These are phyloP conservation scores for Montipora capitata DNA, from an alignment of 92 coral and sea anemone species.

Conservation along the genomic window DNA sequence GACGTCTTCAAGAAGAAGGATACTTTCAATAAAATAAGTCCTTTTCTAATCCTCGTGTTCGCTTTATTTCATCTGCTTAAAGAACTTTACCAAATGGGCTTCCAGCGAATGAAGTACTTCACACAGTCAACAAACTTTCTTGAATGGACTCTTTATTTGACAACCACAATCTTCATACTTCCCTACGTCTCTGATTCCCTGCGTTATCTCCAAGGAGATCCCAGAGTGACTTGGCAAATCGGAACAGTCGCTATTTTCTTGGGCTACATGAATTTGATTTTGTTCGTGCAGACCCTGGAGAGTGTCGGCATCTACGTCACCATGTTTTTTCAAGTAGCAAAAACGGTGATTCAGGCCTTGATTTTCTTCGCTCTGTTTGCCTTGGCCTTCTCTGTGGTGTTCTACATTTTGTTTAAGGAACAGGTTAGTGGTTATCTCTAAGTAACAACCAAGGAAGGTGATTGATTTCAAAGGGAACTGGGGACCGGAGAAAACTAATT, in stretches of 20 bases:
- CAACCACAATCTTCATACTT: constrained; percentile 69
- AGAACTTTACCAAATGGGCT: constrained; percentile 74
- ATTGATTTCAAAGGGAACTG: too few relatives aligned
- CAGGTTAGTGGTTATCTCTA: constrained; percentile 60
- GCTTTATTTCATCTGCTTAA: constrained; percentile 69
- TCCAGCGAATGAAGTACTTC: constrained; percentile 72
- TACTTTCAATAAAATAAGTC: constrained; percentile 25
- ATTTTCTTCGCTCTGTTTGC: constrained; percentile 77
- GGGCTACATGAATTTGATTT: constrained; percentile 84
- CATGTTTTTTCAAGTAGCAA: constrained; percentile 89
- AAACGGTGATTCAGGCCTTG: constrained; percentile 78
- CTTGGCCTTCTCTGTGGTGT: constrained; percentile 86
- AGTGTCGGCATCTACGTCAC: constrained; percentile 90
- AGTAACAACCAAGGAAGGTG: too few relatives aligned
- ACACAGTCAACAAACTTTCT: constrained; percentile 64
- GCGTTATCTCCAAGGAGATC: constrained; percentile 35
- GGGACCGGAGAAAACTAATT: too few relatives aligned
- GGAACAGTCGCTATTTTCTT: constrained; percentile 86
- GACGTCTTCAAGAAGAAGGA: constrained; percentile 44
- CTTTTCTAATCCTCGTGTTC: constrained; percentile 57
- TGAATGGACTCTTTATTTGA: constrained; percentile 72
- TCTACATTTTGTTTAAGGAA: constrained; percentile 86
- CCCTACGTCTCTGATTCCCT: constrained; percentile 40
- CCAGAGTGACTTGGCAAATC: constrained; percentile 75
- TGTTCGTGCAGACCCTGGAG: constrained; percentile 76